Conservation (phyloP, 2,113 vertebrate species). For the Peromyscus leucopus region DNA sequence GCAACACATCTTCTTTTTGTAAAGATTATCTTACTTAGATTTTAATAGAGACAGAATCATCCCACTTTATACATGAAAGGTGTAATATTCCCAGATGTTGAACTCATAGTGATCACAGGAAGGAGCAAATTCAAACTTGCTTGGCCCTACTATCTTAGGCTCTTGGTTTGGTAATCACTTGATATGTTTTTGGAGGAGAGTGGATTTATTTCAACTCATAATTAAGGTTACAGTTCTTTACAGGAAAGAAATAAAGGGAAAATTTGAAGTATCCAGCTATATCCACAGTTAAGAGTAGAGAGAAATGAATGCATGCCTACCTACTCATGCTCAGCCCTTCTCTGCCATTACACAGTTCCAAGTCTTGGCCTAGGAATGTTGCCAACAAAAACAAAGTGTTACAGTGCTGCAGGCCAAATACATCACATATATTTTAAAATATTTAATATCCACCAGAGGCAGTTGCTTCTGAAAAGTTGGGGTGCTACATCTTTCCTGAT, state of each 20-base stretch:
- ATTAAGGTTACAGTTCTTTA: background rate
- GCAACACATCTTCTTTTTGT: background rate
- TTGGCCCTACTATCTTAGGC: too few relatives aligned
- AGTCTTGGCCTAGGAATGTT: background rate
- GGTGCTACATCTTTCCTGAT: fast-evolving
- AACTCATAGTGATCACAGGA: background rate
- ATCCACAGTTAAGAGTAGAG: background rate
- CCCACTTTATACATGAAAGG: background rate
- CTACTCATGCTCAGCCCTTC: background rate
- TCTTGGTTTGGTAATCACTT: background rate
- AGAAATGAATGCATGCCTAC: background rate
- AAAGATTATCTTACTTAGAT: background rate
- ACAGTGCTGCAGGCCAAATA: fast-evolving
- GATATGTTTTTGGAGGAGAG: background rate
- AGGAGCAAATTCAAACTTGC: background rate
- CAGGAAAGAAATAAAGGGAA: background rate
- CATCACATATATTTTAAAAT: too few relatives aligned
- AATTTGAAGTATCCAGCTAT: background rate
- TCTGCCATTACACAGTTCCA: background rate
- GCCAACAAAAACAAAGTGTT: too few relatives aligned
- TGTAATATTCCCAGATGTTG: background rate
- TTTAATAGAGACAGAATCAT: background rate
- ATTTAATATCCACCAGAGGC: too few relatives aligned
- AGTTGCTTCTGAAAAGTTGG: background rate
- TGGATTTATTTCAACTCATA: background rate